Conservation (phyloP, 92 coral and sea anemone species). For the Muricea muricata region DNA sequence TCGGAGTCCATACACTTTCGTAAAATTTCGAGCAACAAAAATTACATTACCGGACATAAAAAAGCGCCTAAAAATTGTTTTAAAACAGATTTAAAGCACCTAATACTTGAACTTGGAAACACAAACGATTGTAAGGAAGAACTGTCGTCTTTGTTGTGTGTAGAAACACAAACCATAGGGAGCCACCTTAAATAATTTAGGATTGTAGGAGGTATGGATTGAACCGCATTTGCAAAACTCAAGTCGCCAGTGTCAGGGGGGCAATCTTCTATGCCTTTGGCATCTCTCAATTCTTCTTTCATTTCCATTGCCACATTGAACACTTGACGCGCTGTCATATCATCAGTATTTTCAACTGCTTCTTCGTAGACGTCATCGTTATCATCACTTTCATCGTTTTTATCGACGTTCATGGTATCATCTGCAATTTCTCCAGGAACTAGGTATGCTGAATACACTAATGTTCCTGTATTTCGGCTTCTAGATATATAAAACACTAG, state of each 20-base stretch:
- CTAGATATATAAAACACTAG: constrained; percentile 6
- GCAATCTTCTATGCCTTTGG: neutral
- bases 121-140: no score
- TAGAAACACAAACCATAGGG: no score
- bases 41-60: no score
- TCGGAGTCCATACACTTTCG: no score
- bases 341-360: neutral
- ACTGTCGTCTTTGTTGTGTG: no score
- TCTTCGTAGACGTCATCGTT: constrained; percentile 9
- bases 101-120: no score
- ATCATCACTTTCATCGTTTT: neutral
- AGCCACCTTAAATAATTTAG: no score
- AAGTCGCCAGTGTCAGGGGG: constrained; percentile 10
- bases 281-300: constrained; percentile 9
- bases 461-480: neutral
- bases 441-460: constrained; percentile 4
- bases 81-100: no score
- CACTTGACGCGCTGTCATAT: neutral
- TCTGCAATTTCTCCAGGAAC: constrained; percentile 21
- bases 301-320: constrained; percentile 25
- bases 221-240: neutral
- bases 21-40: no score
- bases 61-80: no score
- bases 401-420: neutral
- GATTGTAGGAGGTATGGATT: constrained; percentile 20